Conservation (phyloP, 2,888 invertebrate species). For the Helicoverpa assulta region DNA sequence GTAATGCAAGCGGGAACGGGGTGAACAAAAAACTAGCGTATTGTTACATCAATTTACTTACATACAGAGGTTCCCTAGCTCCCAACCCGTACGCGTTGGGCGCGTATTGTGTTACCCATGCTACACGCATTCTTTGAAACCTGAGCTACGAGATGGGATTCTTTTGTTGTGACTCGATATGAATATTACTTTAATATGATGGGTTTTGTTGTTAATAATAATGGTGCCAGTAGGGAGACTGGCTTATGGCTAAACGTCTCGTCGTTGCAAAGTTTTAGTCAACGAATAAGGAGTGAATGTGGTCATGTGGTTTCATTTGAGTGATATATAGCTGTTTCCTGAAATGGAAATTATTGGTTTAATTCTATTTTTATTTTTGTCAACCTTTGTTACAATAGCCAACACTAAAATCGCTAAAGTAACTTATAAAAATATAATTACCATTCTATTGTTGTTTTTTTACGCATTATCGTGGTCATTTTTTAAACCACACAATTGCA, state of each 20-base stretch:
- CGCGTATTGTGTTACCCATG: constrained; percentile 86
- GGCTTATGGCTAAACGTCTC: constrained; percentile 44
- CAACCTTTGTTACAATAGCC: too few species aligned
- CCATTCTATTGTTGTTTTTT: constrained; percentile 10
- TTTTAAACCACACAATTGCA: constrained; percentile 26
- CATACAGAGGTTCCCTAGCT: constrained; percentile 57
- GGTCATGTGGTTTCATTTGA: background rate
- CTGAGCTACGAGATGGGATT: constrained; percentile 82
- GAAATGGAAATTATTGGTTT: background rate
- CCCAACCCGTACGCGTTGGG: constrained; percentile 74
- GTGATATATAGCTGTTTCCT: background rate
- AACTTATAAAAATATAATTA: constrained; percentile 19
- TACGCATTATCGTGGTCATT: constrained; percentile 27
- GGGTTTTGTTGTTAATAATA: constrained; percentile 78
- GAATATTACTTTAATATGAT: constrained; percentile 87
- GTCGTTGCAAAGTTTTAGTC: constrained; percentile 46
- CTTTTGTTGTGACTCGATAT: constrained; percentile 86
- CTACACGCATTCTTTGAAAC: constrained; percentile 85
- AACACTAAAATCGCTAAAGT: too few species aligned
- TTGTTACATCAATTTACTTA: constrained; percentile 68
- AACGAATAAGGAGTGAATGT: constrained; percentile 34
- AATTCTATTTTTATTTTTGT: background rate
- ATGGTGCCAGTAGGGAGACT: constrained; percentile 54
- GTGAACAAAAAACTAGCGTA: constrained; percentile 59
- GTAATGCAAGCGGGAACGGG: constrained; percentile 38